Base-by-base conservation (phyloP, 2,888 invertebrate species). In the Coelopa pilipes region DNA sequence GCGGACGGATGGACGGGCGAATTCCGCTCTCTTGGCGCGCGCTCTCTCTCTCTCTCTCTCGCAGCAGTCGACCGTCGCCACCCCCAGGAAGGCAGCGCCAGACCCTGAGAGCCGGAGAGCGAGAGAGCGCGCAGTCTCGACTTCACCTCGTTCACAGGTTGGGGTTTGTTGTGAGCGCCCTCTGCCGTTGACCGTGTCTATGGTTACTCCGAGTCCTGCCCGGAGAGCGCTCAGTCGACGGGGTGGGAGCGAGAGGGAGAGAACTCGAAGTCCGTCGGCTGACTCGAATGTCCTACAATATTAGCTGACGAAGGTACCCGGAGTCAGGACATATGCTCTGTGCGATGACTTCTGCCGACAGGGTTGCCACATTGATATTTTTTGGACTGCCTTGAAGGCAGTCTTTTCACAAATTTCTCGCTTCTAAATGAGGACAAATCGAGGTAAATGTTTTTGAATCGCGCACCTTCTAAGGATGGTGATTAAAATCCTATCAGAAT, bases 141-240 rank as follows among this genome's bases (percentile, higher is more conserved):
- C 45, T 47, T 17, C 45, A 59, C 57, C 69, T 57, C 12, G 21
- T 63, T 50, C 49, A 62, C 63, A 34, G 34, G 34, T 34, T 34
- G 34, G 34, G 62, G 24, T 70, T 70, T 70, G 63, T 62, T 70
- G 60, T 70, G 62, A 34, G 62, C 62, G 12, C 45, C 50, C 50
- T 45, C 10, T 46, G 12, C 34, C 13, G 50, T 47, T 70, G 50
- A 50, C 62, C 50, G 62, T 70, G 70, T 70, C 70, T 50, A 70
- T 70, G 70, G 70, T 70, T 70, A 70, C 70, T 70, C 53, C 47
- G 45, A 45, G 53, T n/a, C 62, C 34, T 34, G 34, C 4, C 34
- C 34, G 53, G 13, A 62, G 34, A 34, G 34, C 34, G 34, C 7
- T 34, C 34, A n/a, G n/a, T n/a, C 34, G 60, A 53, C 70, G 75